Percentiles rank a stretch among this genome's conserved stretches.
Evolutionary conservation across 2,113 vertebrate genomes (phyloP).

Genomic region (Struthidea cinerea): DNA sequence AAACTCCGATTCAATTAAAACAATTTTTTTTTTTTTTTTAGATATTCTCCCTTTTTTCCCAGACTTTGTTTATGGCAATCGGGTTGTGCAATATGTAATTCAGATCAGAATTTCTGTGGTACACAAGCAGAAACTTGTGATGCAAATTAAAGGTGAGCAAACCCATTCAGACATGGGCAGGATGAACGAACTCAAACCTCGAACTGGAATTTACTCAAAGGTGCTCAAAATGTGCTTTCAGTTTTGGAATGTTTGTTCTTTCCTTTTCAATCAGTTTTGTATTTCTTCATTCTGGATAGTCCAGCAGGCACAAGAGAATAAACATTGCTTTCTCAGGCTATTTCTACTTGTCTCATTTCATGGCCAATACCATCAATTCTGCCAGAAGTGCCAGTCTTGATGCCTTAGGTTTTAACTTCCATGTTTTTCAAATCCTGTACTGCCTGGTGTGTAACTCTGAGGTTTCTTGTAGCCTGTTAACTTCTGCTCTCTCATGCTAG

Average conservation of each 20-base stretch:
- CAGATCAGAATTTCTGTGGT: conserved; percentile 31
- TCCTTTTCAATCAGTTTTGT: background rate
- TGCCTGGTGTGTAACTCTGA: too few species aligned
- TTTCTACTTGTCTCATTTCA: background rate
- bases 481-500: too few species aligned
- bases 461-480: too few species aligned
- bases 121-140: conserved; percentile 14
- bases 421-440: too few species aligned
- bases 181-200: background rate
- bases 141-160: conserved; percentile 19
- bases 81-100: background rate
- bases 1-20: background rate
- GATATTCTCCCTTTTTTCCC: background rate
- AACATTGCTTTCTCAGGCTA: background rate
- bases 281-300: background rate
- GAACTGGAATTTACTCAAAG: background rate
- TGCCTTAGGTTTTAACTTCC: too few species aligned
- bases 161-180: background rate
- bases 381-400: background rate
- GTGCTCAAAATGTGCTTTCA: background rate
- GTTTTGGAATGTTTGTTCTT: background rate
- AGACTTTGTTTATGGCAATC: background rate
- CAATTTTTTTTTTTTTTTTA: background rate
- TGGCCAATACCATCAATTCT: background rate
- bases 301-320: background rate